Conservation (phyloP, 2,113 vertebrate genomes). For the Prietella phreatophila region DNA sequence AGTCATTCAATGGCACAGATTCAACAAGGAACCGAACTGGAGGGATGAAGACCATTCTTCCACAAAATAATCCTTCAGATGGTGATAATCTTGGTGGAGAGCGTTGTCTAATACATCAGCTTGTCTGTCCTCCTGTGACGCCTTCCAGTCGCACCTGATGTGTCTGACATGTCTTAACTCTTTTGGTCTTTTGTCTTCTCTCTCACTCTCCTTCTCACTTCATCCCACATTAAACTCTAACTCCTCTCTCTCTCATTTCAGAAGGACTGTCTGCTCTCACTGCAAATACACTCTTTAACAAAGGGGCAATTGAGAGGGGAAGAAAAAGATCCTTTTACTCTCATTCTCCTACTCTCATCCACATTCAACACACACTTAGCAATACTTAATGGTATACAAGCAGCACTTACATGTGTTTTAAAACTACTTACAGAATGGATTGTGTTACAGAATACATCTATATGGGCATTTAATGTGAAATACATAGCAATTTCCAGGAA, state of each 20-base stretch:
- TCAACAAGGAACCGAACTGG: neutral
- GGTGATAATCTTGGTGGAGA: neutral
- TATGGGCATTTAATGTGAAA: slow-evolving; percentile 16
- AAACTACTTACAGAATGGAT: slow-evolving; percentile 14
- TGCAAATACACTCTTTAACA: slow-evolving; percentile 52
- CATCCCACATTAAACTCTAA: neutral
- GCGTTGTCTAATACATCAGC: neutral
- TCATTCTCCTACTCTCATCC: slow-evolving; percentile 33
- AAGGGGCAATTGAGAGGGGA: slow-evolving; percentile 44
- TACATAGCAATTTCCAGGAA: slow-evolving; percentile 8
- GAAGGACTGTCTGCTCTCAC: slow-evolving; percentile 52
- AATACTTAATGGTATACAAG: neutral
- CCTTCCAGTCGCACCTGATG: neutral
- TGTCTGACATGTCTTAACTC: neutral
- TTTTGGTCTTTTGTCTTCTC: neutral
- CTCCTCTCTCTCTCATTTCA: slow-evolving; percentile 10
- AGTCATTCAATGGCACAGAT: neutral
- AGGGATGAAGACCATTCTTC: neutral
- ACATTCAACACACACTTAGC: slow-evolving; percentile 11
- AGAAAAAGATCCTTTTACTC: slow-evolving; percentile 24
- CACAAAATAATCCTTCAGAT: neutral
- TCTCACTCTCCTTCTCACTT: neutral
- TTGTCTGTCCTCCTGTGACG: slow-evolving; percentile 9
- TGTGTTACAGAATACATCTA: slow-evolving; percentile 9
- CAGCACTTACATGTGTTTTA: slow-evolving; percentile 23